phyloP scores from a whole-genome alignment of 2,797 vertebrate genomes.

The Phrynocephalus forsythii region DNA sequence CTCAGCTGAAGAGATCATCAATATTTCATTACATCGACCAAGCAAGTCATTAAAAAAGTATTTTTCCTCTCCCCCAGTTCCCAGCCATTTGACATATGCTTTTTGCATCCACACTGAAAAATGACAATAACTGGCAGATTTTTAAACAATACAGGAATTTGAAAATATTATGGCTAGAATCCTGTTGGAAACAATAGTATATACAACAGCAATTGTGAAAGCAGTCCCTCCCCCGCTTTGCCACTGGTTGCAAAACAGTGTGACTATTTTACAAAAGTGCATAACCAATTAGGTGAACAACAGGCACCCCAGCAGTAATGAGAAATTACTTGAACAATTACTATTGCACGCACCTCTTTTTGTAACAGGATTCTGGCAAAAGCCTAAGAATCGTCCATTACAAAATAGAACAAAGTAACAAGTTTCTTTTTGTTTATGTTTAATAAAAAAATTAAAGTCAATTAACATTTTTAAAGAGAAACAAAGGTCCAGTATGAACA shows the following conservation, averaged over 20 bases:
- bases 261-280: too few species aligned
- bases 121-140: background rate
- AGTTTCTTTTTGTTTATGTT: background rate
- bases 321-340: too few species aligned
- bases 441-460: conserved; percentile 36
- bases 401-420: conserved; percentile 8
- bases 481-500: background rate
- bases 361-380: background rate
- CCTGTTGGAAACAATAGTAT: too few species aligned
- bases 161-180: conserved; percentile 2
- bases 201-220: too few species aligned
- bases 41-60: conserved; percentile 17
- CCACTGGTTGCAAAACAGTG: too few species aligned
- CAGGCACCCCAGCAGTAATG: too few species aligned
- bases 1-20: conserved; percentile 28
- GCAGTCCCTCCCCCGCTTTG: too few species aligned
- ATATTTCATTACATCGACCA: conserved; percentile 22
- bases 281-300: too few species aligned
- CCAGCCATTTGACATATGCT: conserved; percentile 24
- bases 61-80: background rate
- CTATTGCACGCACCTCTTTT: too few species aligned
- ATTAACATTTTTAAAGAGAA: background rate
- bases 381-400: background rate
- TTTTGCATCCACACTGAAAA: background rate
- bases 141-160: background rate